Evolutionary conservation across 2,888 invertebrate species (phyloP).

Genomic region (Acanthosepion esculentum): DNA sequence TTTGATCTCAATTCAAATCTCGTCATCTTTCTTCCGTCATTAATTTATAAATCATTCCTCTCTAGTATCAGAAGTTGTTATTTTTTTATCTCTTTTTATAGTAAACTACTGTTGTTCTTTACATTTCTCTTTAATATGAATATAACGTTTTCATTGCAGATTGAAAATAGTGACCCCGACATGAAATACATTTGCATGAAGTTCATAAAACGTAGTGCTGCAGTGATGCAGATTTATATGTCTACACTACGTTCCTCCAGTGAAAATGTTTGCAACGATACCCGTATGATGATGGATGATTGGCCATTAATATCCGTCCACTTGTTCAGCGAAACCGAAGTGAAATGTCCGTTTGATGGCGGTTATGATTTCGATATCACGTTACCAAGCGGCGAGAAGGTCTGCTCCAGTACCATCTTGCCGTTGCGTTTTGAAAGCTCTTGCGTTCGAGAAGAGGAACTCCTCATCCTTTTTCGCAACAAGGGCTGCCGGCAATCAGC

Average conservation of each 20-base stretch:
- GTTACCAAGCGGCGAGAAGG: conserved; percentile 53
- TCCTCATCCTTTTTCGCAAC: conserved; percentile 63
- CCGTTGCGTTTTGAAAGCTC: conserved; percentile 65
- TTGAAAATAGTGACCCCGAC: conserved; percentile 50
- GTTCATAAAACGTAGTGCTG: conserved; percentile 63
- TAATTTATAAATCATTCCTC: too few relatives aligned
- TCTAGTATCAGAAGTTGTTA: too few relatives aligned
- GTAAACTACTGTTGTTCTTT: neutral
- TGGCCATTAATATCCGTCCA: conserved; percentile 62
- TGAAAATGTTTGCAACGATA: conserved; percentile 58
- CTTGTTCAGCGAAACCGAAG: conserved; percentile 41
- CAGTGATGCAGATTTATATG: conserved; percentile 66
- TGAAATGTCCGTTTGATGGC: conserved; percentile 59
- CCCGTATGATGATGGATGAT: conserved; percentile 62
- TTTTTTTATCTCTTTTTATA: too few relatives aligned
- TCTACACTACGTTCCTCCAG: conserved; percentile 51
- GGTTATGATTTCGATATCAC: conserved; percentile 57
- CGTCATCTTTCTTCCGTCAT: too few relatives aligned
- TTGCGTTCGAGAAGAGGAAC: conserved; percentile 66
- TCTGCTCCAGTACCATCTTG: conserved; percentile 53
- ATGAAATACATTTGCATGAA: conserved; percentile 65
- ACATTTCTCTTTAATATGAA: neutral
- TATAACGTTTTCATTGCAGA: neutral
- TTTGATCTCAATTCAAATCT: too few relatives aligned
- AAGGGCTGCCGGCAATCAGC: conserved; percentile 58